These are phyloP conservation scores for Mesochorus sp. DNA, from an alignment of 2,888 invertebrate genomes.

Conservation along the genomic window DNA sequence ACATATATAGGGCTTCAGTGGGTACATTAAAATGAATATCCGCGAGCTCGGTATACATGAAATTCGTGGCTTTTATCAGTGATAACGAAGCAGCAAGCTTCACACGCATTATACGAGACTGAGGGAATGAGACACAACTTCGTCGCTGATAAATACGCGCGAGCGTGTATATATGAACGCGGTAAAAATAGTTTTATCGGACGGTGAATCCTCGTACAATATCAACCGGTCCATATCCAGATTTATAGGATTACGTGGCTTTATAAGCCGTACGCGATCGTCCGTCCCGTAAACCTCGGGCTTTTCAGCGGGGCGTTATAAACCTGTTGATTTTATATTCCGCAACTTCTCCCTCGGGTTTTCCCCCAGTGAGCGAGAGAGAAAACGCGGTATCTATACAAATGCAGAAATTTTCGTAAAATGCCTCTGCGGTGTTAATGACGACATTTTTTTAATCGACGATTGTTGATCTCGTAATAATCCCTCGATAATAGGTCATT, in stretches of 20 bases:
- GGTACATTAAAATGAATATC: conserved; percentile 19
- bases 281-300: conserved; percentile 55
- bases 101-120: conserved; percentile 1
- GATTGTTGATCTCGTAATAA: not conserved
- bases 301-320: conserved; percentile 64
- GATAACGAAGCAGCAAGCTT: conserved; percentile 11
- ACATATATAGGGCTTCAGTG: not conserved
- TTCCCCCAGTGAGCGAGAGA: no score
- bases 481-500: not conserved
- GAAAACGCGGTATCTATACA: not conserved
- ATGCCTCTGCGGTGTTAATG: not conserved
- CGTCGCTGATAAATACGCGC: not conserved
- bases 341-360: conserved; percentile 3
- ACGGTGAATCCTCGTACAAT: conserved; percentile 30
- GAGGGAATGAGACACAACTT: not conserved
- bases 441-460: not conserved
- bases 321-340: conserved; percentile 70
- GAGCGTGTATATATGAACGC: not conserved
- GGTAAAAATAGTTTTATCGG: conserved; percentile 31
- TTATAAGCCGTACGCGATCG: conserved; percentile 62
- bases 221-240: conserved; percentile 44
- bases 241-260: conserved; percentile 68
- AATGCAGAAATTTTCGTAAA: not conserved
- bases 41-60: not conserved
- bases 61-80: conserved; percentile 27